These are phyloP conservation scores for Sorex maritimensis DNA, from an alignment of 2,797 vertebrate species.

Conservation along the genomic window DNA sequence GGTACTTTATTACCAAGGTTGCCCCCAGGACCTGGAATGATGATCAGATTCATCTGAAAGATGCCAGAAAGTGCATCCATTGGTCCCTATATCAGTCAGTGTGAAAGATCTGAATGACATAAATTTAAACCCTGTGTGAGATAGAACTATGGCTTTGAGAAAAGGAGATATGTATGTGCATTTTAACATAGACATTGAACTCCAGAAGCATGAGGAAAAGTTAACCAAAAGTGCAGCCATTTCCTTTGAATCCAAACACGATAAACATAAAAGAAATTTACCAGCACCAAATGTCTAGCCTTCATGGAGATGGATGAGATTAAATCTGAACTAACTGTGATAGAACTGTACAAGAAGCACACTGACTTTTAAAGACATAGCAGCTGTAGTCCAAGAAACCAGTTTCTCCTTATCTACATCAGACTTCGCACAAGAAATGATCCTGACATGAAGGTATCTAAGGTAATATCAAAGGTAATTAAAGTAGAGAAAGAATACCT, in stretches of 20 bases:
- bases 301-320: slow-evolving; percentile 99
- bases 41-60: slow-evolving; percentile 95
- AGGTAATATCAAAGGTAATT: too few relatives aligned
- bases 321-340: slow-evolving; percentile 96
- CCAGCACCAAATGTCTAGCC: slow-evolving; percentile 99
- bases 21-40: slow-evolving; percentile 96
- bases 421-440: slow-evolving; percentile 98
- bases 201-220: slow-evolving; percentile 98
- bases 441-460: slow-evolving; percentile 32
- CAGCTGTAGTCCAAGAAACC: slow-evolving; percentile 99
- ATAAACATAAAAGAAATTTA: slow-evolving; percentile 99
- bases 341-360: slow-evolving; percentile 99
- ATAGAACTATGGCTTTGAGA: slow-evolving; percentile 96
- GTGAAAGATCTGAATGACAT: slow-evolving; percentile 94
- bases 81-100: slow-evolving; percentile 95
- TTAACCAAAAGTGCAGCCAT: slow-evolving; percentile 97
- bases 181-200: slow-evolving; percentile 97
- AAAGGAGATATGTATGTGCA: slow-evolving; percentile 98
- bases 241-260: slow-evolving; percentile 99
- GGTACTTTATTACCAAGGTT: slow-evolving; percentile 94
- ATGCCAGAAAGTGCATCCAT: slow-evolving; percentile 96
- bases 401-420: slow-evolving; percentile 98
- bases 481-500: too few relatives aligned
- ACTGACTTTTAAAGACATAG: slow-evolving; percentile 99
- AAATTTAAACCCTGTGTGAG: slow-evolving; percentile 97